These are phyloP conservation scores for Rhagophthalmus giganteus DNA, from an alignment of 2,888 invertebrate species.

Conservation along the genomic window DNA sequence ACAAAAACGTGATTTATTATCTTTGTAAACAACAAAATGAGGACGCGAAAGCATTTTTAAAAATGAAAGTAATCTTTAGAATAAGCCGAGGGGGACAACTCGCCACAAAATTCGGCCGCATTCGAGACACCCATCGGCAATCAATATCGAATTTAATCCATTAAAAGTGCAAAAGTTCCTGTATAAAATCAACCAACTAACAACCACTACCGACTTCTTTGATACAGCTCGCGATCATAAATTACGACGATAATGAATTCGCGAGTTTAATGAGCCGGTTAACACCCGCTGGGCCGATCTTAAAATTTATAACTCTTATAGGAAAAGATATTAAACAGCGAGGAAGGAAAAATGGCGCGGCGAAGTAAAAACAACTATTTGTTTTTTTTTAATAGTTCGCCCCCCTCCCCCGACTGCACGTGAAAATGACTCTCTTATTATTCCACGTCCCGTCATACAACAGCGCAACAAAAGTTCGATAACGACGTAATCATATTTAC, in stretches of 20 bases:
- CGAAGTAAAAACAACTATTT: conserved; percentile 4
- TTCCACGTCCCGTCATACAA: too few species aligned
- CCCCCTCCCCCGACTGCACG: too few species aligned
- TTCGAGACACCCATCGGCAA: neutral
- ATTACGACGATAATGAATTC: conserved; percentile 22
- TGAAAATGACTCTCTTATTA: too few species aligned
- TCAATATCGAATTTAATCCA: neutral
- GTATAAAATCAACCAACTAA: neutral
- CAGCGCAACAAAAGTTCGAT: too few species aligned
- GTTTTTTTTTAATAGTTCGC: conserved; percentile 9
- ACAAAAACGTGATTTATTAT: neutral
- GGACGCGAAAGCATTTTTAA: neutral
- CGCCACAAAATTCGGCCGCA: neutral
- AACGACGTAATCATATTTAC: too few species aligned
- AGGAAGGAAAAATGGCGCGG: conserved; percentile 12
- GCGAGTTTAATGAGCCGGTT: conserved; percentile 24
- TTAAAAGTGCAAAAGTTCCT: neutral
- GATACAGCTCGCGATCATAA: conserved; percentile 7
- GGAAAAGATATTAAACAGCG: conserved; percentile 11
- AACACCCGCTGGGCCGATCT: conserved; percentile 14
- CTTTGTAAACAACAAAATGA: neutral
- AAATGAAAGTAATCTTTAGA: neutral
- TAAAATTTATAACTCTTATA: conserved; percentile 3
- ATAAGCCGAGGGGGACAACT: neutral
- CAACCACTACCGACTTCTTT: neutral